Evolutionary conservation across 2,113 vertebrate species (phyloP).

Genomic region (Lota lota): DNA sequence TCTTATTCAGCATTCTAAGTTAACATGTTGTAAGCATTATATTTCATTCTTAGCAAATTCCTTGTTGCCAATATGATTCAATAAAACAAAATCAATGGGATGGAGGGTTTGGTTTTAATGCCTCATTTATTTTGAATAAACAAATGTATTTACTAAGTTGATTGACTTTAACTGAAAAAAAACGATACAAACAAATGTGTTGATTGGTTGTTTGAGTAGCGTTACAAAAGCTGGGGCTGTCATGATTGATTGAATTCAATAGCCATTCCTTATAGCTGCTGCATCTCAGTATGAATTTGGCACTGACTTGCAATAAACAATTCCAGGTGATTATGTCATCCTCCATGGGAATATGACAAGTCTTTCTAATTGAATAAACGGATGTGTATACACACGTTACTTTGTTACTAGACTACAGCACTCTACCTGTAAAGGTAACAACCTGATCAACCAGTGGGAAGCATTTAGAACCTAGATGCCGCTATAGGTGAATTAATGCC

Average conservation of each 20-base stretch:
- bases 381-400: neutral
- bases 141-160: too few relatives aligned
- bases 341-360: constrained; percentile 27
- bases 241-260: constrained; percentile 21
- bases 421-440: too few relatives aligned
- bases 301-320: constrained; percentile 48
- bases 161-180: too few relatives aligned
- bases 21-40: constrained; percentile 32
- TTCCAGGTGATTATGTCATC: constrained; percentile 31
- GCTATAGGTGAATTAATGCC: too few relatives aligned
- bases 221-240: too few relatives aligned
- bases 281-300: constrained; percentile 52
- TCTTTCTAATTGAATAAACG: constrained; percentile 25
- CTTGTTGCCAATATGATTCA: constrained; percentile 24
- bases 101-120: too few relatives aligned
- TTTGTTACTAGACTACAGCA: too few relatives aligned
- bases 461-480: too few relatives aligned
- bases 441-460: too few relatives aligned
- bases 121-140: too few relatives aligned
- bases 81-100: neutral
- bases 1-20: neutral
- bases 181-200: too few relatives aligned
- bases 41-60: neutral
- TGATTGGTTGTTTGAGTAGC: too few relatives aligned
- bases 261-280: constrained; percentile 27